Evolutionary conservation across 2,113 vertebrate species (phyloP).

Genomic region (Oxygymnocypris stewartii): DNA sequence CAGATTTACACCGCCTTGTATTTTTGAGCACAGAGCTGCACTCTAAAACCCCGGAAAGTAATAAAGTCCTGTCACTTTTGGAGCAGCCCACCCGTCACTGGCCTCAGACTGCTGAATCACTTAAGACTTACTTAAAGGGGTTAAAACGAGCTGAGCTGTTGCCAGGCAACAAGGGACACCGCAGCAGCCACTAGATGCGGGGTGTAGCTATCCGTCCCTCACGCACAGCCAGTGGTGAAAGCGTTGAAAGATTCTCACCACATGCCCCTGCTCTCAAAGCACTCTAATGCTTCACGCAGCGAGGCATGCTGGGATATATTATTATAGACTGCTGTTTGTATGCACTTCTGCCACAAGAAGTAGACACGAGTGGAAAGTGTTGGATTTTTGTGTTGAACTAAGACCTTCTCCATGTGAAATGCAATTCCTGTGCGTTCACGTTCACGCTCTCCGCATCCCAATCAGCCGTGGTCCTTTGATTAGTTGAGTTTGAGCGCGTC

Average conservation of each 20-base stretch:
- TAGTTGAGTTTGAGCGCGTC: constrained; percentile 33
- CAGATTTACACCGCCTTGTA: constrained; percentile 12
- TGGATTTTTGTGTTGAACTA: constrained; percentile 17
- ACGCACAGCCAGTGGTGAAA: constrained; percentile 28
- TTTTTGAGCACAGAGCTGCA: constrained; percentile 30
- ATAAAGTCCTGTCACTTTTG: constrained; percentile 52
- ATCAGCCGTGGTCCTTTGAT: constrained; percentile 24
- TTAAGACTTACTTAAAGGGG: constrained; percentile 49
- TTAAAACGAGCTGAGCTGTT: constrained; percentile 69
- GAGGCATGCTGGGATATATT: constrained; percentile 36
- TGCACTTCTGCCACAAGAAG: constrained; percentile 24
- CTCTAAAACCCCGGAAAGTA: constrained; percentile 10
- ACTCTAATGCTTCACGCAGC: not conserved
- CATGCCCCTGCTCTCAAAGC: constrained; percentile 34
- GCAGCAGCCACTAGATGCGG: constrained; percentile 50
- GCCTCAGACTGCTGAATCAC: constrained; percentile 49
- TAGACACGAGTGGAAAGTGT: constrained; percentile 4
- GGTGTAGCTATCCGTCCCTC: constrained; percentile 39
- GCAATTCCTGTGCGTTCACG: not conserved
- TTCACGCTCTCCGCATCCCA: constrained; percentile 48
- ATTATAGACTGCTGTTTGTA: constrained; percentile 16
- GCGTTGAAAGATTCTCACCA: constrained; percentile 42
- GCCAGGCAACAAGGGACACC: constrained; percentile 74
- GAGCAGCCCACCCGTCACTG: constrained; percentile 39
- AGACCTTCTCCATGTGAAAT: constrained; percentile 3